Percentiles rank a stretch among this genome's conserved stretches.
Conservation (phyloP, 1,140 invertebrate genomes). For the Chelonus insularis region DNA sequence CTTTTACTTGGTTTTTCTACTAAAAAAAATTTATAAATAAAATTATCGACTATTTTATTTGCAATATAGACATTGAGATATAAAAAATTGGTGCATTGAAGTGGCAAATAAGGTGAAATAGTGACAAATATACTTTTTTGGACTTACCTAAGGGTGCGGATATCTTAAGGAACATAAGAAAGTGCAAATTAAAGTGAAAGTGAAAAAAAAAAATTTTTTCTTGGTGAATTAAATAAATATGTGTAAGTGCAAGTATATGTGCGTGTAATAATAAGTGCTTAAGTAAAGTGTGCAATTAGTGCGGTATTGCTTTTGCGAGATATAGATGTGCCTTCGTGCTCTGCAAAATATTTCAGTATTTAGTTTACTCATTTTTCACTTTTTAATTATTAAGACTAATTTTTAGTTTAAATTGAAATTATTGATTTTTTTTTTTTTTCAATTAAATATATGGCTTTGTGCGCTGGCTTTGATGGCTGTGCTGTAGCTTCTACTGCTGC, state of each 20-base stretch:
- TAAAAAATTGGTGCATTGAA: neutral
- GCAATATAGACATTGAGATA: too few relatives aligned
- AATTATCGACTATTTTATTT: too few relatives aligned
- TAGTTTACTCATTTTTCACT: neutral
- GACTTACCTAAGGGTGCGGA: conserved; percentile 22
- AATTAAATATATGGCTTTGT: conserved; percentile 2
- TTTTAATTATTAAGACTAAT: neutral
- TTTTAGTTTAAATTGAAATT: neutral
- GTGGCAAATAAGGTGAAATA: neutral
- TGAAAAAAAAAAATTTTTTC: neutral
- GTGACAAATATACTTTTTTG: neutral
- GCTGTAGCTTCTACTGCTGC: conserved; percentile 2
- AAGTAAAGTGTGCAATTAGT: conserved; percentile 11
- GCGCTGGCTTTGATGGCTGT: conserved; percentile 3
- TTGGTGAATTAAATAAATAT: neutral
- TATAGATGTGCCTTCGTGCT: neutral
- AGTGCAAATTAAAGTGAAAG: neutral
- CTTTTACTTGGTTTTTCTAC: too few relatives aligned
- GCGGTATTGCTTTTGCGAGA: conserved; percentile 3
- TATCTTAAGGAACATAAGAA: conserved; percentile 3
- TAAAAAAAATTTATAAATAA: too few relatives aligned
- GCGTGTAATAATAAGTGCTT: conserved; percentile 16
- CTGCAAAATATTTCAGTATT: too few relatives aligned
- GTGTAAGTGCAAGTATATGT: conserved; percentile 13
- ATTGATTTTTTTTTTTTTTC: too few relatives aligned